Evolutionary conservation across 2,888 invertebrate genomes (phyloP).

Genomic region (Sthenelais limicola): DNA sequence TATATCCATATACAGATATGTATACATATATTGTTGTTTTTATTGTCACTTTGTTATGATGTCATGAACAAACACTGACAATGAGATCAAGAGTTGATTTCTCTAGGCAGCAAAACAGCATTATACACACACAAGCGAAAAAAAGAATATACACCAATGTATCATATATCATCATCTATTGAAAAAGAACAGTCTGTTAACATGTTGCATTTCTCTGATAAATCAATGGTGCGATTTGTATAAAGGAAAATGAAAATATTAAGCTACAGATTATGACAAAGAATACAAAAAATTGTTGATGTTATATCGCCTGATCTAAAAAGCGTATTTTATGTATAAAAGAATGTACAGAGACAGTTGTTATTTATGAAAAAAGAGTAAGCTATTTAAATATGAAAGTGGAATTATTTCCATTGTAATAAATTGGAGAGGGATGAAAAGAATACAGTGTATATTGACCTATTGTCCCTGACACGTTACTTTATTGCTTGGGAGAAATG

Average conservation of each 20-base stretch:
- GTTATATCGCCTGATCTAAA: too few species aligned
- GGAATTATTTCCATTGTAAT: too few species aligned
- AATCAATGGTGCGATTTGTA: too few species aligned
- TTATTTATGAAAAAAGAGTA: conserved; percentile 11
- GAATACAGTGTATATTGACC: too few species aligned
- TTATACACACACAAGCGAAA: conserved; percentile 2
- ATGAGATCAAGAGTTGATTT: conserved; percentile 15
- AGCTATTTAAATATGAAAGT: too few species aligned
- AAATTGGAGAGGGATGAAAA: too few species aligned
- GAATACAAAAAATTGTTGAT: too few species aligned
- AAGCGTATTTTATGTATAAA: conserved; percentile 27
- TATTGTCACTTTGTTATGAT: conserved; percentile 16
- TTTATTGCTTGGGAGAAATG: too few species aligned
- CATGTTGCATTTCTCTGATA: too few species aligned
- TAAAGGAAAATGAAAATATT: not conserved
- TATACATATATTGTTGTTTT: not conserved
- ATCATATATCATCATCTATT: not conserved
- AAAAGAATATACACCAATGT: not conserved
- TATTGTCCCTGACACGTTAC: too few species aligned
- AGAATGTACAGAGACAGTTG: conserved; percentile 14
- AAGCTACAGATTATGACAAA: not conserved
- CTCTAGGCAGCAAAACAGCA: conserved; percentile 32
- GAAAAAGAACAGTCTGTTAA: too few species aligned
- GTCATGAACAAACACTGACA: not conserved
- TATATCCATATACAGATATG: too few species aligned